Percentiles rank a stretch among this genome's conserved stretches.
These are phyloP conservation scores for Dendrocopos noguchii DNA, from an alignment of 2,113 vertebrate species.

Conservation along the genomic window DNA sequence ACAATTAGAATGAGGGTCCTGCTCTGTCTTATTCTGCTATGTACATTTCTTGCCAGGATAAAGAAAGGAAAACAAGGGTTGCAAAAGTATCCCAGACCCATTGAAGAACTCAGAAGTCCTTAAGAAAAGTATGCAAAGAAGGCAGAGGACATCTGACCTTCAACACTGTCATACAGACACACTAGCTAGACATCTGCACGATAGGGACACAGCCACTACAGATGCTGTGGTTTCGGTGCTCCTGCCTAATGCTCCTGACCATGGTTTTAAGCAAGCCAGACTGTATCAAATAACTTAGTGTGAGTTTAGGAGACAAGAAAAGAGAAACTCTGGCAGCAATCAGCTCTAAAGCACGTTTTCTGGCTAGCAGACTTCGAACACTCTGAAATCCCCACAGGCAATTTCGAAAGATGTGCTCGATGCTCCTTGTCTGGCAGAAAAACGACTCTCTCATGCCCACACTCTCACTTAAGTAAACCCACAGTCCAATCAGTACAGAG, in stretches of 20 bases:
- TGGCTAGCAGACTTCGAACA: slow-evolving; percentile 10
- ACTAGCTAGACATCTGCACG: neutral
- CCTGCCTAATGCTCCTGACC: neutral
- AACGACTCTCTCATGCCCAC: neutral
- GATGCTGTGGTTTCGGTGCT: neutral
- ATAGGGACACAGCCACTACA: neutral
- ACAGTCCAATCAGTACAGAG: neutral
- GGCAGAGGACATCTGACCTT: neutral
- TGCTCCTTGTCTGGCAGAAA: neutral
- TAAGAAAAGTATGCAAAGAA: neutral
- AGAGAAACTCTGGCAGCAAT: neutral
- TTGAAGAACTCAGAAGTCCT: neutral
- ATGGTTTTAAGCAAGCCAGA: neutral
- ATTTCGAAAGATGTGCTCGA: neutral
- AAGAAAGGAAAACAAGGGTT: neutral
- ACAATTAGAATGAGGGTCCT: neutral
- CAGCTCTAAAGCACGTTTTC: neutral
- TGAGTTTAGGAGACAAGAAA: neutral
- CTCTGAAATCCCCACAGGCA: neutral
- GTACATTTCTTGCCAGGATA: neutral
- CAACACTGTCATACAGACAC: neutral
- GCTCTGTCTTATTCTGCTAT: neutral
- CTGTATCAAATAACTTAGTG: neutral
- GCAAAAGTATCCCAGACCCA: neutral
- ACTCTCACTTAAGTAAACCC: neutral